A percentile compares a stretch with the other conserved stretches of the same genome.
phyloP scores from a whole-genome alignment of 1,140 invertebrate species.

The Grapholita molesta region DNA sequence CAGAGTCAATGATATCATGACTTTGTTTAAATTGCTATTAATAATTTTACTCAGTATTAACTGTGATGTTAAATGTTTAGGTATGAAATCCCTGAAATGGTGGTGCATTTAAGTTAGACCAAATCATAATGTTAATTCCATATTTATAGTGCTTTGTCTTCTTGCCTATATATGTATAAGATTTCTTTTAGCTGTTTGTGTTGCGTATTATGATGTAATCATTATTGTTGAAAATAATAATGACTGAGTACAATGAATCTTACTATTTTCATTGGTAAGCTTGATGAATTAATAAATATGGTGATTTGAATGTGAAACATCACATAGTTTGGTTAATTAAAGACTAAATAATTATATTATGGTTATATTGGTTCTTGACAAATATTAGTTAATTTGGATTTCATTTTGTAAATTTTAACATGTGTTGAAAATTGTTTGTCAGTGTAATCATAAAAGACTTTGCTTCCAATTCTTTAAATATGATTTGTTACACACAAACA shows the following conservation, averaged over 20 bases:
- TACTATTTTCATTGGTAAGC: neutral
- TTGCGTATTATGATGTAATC: slow-evolving; percentile 35
- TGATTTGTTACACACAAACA: neutral
- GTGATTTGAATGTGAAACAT: neutral
- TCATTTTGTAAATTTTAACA: neutral
- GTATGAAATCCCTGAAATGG: slow-evolving; percentile 52
- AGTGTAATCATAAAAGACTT: no score
- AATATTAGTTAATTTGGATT: neutral
- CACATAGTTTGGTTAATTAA: neutral
- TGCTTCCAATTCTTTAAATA: neutral
- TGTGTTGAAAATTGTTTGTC: neutral
- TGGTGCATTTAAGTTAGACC: slow-evolving; percentile 71
- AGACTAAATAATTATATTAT: neutral
- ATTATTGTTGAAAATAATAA: slow-evolving; percentile 20
- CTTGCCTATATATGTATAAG: neutral
- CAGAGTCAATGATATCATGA: slow-evolving; percentile 64
- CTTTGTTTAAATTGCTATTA: slow-evolving; percentile 37
- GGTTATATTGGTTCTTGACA: neutral
- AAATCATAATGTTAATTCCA: slow-evolving; percentile 39
- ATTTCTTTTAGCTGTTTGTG: neutral
- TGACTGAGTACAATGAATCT: neutral
- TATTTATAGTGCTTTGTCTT: slow-evolving; percentile 10
- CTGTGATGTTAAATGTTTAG: slow-evolving; percentile 70
- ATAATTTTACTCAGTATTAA: slow-evolving; percentile 68
- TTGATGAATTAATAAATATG: neutral